phyloP scores from a whole-genome alignment of 1,140 invertebrate species.

The Dufourea novaeangliae region DNA sequence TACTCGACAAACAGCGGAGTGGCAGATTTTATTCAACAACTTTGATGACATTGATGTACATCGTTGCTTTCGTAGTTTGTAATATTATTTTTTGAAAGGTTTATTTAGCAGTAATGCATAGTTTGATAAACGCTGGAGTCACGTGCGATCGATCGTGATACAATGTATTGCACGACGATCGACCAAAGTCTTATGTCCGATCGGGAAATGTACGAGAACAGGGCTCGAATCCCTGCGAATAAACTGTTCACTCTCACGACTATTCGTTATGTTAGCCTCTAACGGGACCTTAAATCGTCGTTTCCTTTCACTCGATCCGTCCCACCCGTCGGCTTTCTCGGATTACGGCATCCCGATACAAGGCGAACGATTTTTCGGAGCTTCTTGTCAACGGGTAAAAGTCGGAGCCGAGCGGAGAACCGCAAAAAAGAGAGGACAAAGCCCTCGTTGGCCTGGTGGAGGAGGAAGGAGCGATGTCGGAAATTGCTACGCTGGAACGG shows the following conservation, averaged over 20 bases:
- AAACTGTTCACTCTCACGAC: background rate
- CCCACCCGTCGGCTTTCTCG: constrained; percentile 30
- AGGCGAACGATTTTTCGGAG: constrained; percentile 33
- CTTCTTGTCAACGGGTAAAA: constrained; percentile 44
- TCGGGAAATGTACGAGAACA: background rate
- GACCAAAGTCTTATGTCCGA: background rate
- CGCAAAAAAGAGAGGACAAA: constrained; percentile 28
- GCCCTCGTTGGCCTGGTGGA: background rate
- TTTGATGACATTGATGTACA: background rate
- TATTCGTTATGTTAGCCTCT: background rate
- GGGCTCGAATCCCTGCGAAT: background rate
- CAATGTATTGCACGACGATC: too few species aligned
- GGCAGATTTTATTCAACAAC: background rate
- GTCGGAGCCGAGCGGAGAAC: background rate
- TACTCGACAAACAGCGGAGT: background rate
- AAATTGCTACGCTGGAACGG: constrained; percentile 32
- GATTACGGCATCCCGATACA: constrained; percentile 9
- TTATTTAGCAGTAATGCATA: background rate
- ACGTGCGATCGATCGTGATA: too few species aligned
- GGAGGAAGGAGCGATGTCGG: constrained; percentile 20
- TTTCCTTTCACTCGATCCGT: constrained; percentile 47
- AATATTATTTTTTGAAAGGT: background rate
- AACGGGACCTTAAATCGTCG: constrained; percentile 22
- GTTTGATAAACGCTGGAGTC: background rate
- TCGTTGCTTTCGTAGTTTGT: background rate